Evolutionary conservation across 2,113 vertebrate genomes (phyloP).

Genomic region (Actinemys pallida): DNA sequence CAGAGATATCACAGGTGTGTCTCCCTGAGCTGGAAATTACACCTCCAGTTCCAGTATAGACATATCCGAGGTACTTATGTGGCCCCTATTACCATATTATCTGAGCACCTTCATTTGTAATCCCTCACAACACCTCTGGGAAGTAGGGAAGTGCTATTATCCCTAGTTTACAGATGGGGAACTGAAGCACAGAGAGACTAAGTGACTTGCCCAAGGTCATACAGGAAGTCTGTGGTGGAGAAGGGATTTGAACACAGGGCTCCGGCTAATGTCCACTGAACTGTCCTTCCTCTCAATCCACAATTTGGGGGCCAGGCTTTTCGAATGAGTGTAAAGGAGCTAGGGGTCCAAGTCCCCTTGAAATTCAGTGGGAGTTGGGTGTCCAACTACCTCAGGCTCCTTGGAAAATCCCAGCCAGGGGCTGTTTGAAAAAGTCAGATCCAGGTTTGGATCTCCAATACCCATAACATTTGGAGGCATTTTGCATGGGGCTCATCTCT

Average conservation of each 20-base stretch:
- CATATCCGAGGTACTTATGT: neutral
- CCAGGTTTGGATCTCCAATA: slow-evolving; percentile 34
- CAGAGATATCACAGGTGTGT: neutral
- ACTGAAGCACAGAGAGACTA: neutral
- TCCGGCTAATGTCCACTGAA: neutral
- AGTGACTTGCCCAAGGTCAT: neutral
- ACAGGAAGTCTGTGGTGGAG: neutral
- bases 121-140: neutral
- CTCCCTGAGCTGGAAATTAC: neutral
- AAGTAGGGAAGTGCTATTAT: fast-evolving
- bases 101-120: neutral
- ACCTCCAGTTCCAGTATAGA: neutral
- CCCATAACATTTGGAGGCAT: slow-evolving; percentile 17
- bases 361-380: neutral
- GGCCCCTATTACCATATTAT: neutral
- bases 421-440: slow-evolving; percentile 6
- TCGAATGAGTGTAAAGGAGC: neutral
- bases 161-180: neutral
- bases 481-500: neutral
- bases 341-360: neutral
- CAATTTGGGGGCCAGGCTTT: neutral
- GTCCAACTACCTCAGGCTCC: neutral
- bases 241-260: neutral
- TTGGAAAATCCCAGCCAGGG: slow-evolving; percentile 9
- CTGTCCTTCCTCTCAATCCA: neutral